Evolutionary conservation across 2,113 vertebrate genomes (phyloP), one percentile per base, ranked within the genome.

Genomic region (Ciconia stormi): DNA sequence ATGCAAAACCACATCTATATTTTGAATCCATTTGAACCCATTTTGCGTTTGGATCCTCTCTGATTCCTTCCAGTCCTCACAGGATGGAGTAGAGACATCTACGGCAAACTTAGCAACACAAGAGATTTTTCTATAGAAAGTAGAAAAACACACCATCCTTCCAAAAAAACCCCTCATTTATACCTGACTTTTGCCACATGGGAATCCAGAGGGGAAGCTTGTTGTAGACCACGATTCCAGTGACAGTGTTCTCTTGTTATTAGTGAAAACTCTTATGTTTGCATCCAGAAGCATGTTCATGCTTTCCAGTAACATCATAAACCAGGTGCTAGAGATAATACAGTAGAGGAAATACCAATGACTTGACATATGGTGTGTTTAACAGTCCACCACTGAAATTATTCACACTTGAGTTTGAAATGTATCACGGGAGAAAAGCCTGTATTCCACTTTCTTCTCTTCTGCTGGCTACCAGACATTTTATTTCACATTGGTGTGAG

Each of bases 261-360:
- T 38, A 62, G 56, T 50, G 70, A 92, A 91, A 95, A 46, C 20
- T 55, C 71, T 42, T 16, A 56, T 3, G 62, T 93, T 87, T 90
- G 53, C 49, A 42, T 50, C 49, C 79, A 86, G 92, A 74, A 93
- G n/a, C 32, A 13, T 11, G 65, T 88, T 90, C 59, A 11, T 50
- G 70, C 47, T 91, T 93, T 95, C 73, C 84, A 95, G 81, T 58
- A 95, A 94, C 81, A 94, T 82, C 87, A 74, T 86, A 90, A 96
- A 70, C 89, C 93, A 93, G 91, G 94, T 87, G 87, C 78, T 92
- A 82, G 84, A 96, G 95, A 95, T 93, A 94, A 88, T 59, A 84
- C 70, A 92, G 77, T 23, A 53, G 53, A 89, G 89, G 80, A 96
- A 97, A 93, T 87, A 85, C 87, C 91, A 87, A 1, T 76, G 67